phyloP scores from a whole-genome alignment of 30 jellyfish, hydroid and myxozoan species.

The Aurelia sp. region DNA sequence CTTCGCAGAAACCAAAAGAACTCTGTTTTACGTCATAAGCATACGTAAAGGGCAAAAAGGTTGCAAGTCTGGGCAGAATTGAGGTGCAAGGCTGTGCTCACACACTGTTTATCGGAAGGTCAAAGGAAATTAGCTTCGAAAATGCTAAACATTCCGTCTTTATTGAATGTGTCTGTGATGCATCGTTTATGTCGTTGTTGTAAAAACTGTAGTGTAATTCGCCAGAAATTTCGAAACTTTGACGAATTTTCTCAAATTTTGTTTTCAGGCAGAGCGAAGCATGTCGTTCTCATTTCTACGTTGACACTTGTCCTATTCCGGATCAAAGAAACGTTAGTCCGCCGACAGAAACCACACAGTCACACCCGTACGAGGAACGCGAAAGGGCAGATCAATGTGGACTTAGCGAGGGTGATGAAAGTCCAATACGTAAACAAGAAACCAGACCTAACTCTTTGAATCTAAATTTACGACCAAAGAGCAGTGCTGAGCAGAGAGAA shows the following conservation, averaged over 20 bases:
- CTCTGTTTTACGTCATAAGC: no score
- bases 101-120: no score
- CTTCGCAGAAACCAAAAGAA: no score
- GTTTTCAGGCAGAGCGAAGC: slow-evolving; percentile 30
- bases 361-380: not conserved
- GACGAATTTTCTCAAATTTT: not conserved
- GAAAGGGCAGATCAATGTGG: not conserved
- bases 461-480: not conserved
- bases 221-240: not conserved
- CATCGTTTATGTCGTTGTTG: no score
- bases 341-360: not conserved
- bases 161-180: no score
- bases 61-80: no score
- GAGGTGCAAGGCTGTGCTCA: no score
- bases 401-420: not conserved
- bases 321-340: not conserved
- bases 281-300: slow-evolving; percentile 48
- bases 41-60: no score
- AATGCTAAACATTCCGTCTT: no score
- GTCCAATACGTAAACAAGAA: not conserved
- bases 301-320: slow-evolving; percentile 36
- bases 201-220: no score
- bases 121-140: no score
- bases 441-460: slow-evolving; percentile 32
- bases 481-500: not conserved